These are phyloP conservation scores for Drosophila merina DNA, from an alignment of 2,888 invertebrate species.

Conservation along the genomic window DNA sequence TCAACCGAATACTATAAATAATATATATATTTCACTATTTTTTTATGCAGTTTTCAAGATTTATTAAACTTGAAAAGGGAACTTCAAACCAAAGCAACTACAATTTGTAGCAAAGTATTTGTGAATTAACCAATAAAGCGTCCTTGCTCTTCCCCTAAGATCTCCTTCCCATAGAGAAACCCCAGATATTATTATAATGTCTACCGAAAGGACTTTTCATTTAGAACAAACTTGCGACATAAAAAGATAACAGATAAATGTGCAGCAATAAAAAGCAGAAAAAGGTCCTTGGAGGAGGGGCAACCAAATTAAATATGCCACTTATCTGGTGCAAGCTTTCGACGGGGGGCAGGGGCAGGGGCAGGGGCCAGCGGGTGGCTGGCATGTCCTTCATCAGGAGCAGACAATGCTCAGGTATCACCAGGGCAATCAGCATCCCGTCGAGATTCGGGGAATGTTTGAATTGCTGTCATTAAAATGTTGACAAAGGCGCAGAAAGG, in stretches of 20 bases:
- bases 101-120: not conserved
- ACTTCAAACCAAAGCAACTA: not conserved
- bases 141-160: not conserved
- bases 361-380: not conserved
- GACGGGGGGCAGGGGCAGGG: constrained; percentile 20
- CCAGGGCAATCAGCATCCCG: constrained; percentile 60
- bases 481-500: constrained; percentile 76
- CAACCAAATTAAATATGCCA: constrained; percentile 70
- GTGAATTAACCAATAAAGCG: not conserved
- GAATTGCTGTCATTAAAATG: constrained; percentile 80
- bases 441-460: constrained; percentile 52
- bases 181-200: not conserved
- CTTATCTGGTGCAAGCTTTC: constrained; percentile 69
- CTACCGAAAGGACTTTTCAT: not conserved
- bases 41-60: too few species aligned
- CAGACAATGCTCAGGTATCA: constrained; percentile 71
- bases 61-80: too few species aligned
- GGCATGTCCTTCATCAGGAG: constrained; percentile 2
- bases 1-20: too few species aligned
- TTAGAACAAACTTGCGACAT: constrained; percentile 62
- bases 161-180: not conserved
- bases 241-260: constrained; percentile 67
- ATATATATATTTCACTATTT: too few species aligned
- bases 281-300: constrained; percentile 56
- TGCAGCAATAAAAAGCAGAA: constrained; percentile 72